Base-by-base conservation (phyloP, 2,113 vertebrate species). In the Varanus komodoensis region DNA sequence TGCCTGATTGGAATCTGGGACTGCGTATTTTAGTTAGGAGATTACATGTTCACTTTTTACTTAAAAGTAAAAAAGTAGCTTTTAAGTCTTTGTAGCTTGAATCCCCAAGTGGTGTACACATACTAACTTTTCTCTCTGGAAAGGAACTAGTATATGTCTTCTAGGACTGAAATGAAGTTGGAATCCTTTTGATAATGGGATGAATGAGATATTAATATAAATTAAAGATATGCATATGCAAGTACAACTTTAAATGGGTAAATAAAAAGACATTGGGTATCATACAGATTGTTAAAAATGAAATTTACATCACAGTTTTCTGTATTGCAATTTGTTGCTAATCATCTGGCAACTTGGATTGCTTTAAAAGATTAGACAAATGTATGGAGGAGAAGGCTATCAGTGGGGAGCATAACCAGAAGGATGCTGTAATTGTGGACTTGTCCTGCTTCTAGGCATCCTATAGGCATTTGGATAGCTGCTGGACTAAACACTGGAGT, bases 201-300 rank as follows among this genome's bases (percentile, higher is more conserved):
- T 15, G 38, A 90, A 90, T 81, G 64, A 61, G 82, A 21, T 86
- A 73, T 75, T 64, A 87, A 87, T 80, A 38, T 29, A 67, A 90
- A 85, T 27, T 11, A 67, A 87, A 54, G 6, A 12, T 0, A 0
- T 27, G 2, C 25, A 11, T 89, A 84, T 75, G 85, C 19, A 89
- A 85, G 7, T 82, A 25, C 0, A 1, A 44, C 38, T 93, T 91
- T 71, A 80, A 74, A 81, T 80, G 25, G 12, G n/a, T 38, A 73
- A 78, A 68, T 44, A 87, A 74, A 87, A 83, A 11, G 11, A 77
- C 38, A 38, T 69, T 89, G 17, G 54, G 87, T 88, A 67, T 92
- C 34, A 8, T 17, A 34, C 8, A n/a, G 61, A 1, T 54, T n/a
- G 29, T 54, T 2, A 21, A 85, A 86, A 71, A 44, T 29, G 61